Evolutionary conservation across 2,888 invertebrate species (phyloP), one percentile per base, ranked within the genome.

Genomic region (Clistopyga incitator): DNA sequence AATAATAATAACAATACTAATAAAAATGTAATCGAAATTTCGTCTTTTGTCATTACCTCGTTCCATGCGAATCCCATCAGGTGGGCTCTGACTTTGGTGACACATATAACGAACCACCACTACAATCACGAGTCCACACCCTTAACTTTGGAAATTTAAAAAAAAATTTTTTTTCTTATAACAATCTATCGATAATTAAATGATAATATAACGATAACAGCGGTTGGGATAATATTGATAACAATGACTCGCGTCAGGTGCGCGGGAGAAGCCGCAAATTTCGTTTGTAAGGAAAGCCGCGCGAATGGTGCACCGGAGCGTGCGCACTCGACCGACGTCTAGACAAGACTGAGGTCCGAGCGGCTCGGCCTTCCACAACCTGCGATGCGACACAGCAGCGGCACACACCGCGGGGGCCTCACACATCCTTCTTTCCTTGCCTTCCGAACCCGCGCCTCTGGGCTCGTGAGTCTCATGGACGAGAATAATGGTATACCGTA

Each of bases 1-100:
- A n/a, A n/a, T n/a, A n/a, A n/a, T n/a, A n/a, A n/a, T n/a, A n/a
- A n/a, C n/a, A n/a, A n/a, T n/a, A n/a, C n/a, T 25, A 59, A 59
- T 6, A 4, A 11, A 20, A 65, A 0, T 29, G 4, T 50, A 34
- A 18, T 34, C 34, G 8, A 11, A 29, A 25, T 67, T 25, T 47
- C 8, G 20, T 67, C 45, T 34, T 64, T 50, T 20, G 4, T 76
- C 42, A 84, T 88, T 87, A 91, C 91, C 91, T 91, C 91, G 89
- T 91, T 90, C 89, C 88, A 90, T 87, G 91, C 91, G 88, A 91
- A 91, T 89, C 91, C 91, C 91, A 91, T 91, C 87, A 89, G 90
- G 88, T 86, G 87, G 87, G 87, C 86, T 87, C 88, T 70, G 89
- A 87, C 85, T 84, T 85, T 86, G 86, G 86, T 87, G 88, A 88